Evolutionary conservation across 2,113 vertebrate genomes (phyloP).

Genomic region (Nematolebias whitei): DNA sequence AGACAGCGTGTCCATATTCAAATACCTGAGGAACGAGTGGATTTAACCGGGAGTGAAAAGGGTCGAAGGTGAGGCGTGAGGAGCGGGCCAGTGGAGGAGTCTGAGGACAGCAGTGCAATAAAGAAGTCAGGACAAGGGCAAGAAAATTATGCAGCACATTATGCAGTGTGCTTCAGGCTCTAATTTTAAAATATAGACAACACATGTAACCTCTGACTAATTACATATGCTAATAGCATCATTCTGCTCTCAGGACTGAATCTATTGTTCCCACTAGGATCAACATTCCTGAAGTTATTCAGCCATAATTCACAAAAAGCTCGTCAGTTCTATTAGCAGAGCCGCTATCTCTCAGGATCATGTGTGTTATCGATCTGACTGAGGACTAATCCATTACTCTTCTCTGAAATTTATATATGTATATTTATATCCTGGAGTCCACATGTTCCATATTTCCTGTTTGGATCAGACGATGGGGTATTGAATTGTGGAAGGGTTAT

Average conservation of each 20-base stretch:
- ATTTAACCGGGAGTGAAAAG: conserved; percentile 39
- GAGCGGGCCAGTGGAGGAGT: conserved; percentile 53
- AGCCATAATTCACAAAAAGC: conserved; percentile 52
- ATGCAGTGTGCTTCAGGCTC: conserved; percentile 26
- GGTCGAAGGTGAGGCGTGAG: conserved; percentile 54
- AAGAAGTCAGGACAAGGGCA: conserved; percentile 60
- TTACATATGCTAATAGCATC: conserved; percentile 40
- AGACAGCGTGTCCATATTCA: conserved; percentile 66
- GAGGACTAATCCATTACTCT: conserved; percentile 45
- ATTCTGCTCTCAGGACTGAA: conserved; percentile 18
- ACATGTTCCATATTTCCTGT: conserved; percentile 64
- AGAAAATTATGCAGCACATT: conserved; percentile 61
- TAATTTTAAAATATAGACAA: conserved; percentile 42
- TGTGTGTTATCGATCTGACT: conserved; percentile 46
- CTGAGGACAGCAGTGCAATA: conserved; percentile 46
- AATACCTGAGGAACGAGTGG: conserved; percentile 59
- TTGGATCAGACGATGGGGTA: conserved; percentile 57
- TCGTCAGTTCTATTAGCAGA: conserved; percentile 54
- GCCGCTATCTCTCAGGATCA: conserved; percentile 50
- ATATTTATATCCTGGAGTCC: conserved; percentile 48
- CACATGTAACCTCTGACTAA: conserved; percentile 50
- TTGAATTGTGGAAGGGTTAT: conserved; percentile 55
- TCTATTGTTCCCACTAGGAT: conserved; percentile 55
- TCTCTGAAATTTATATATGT: conserved; percentile 25
- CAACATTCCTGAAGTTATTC: conserved; percentile 55